These are phyloP conservation scores for Blastomussa wellsi DNA, from an alignment of 92 coral and sea anemone species.

Conservation along the genomic window DNA sequence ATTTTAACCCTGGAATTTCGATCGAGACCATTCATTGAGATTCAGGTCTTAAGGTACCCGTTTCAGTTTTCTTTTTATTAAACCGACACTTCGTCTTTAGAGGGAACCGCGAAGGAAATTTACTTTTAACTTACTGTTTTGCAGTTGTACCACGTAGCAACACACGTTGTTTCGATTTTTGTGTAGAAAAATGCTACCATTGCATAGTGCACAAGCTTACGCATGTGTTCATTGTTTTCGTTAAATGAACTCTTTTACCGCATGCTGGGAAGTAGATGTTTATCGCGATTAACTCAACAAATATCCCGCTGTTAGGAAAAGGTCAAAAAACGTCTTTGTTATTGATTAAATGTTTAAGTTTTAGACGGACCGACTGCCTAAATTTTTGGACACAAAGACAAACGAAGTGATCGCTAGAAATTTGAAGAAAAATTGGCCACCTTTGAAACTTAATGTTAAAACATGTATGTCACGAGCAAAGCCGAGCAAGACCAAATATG, in stretches of 20 bases:
- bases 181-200: conserved; percentile 41
- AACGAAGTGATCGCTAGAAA: background rate
- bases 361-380: background rate
- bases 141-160: background rate
- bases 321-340: conserved; percentile 40
- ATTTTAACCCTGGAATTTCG: background rate
- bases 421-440: background rate
- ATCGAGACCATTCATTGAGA: background rate
- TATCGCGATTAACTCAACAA: conserved; percentile 58
- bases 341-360: conserved; percentile 22
- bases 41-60: background rate
- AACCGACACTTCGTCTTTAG: background rate
- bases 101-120: background rate
- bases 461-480: background rate
- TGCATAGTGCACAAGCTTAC: background rate
- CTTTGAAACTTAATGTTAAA: background rate
- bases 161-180: conserved; percentile 35
- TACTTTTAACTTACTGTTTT: background rate
- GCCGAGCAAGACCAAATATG: background rate
- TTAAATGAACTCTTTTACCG: conserved; percentile 54
- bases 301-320: conserved; percentile 42
- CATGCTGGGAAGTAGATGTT: conserved; percentile 50
- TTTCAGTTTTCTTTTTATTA: background rate
- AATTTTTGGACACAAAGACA: background rate
- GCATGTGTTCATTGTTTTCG: conserved; percentile 47